phyloP scores from a whole-genome alignment of 2,888 invertebrate genomes.

The Drosophila prostipennis region DNA sequence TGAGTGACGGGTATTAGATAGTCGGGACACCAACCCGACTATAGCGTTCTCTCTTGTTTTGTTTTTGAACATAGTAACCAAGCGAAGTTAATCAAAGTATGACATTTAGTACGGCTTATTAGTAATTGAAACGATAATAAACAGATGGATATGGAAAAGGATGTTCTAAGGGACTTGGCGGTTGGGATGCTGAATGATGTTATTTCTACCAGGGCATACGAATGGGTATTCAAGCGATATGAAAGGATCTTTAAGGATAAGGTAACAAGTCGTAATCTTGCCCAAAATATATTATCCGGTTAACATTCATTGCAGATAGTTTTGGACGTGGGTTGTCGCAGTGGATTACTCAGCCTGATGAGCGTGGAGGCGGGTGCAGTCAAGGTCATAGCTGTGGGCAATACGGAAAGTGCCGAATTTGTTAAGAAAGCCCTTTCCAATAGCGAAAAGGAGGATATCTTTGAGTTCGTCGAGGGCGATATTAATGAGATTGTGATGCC shows the following conservation, averaged over 20 bases:
- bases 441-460: conserved; percentile 33
- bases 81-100: neutral
- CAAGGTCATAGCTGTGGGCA: conserved; percentile 56
- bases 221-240: conserved; percentile 32
- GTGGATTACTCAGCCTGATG: conserved; percentile 51
- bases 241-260: conserved; percentile 49
- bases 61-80: neutral
- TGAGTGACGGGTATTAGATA: no score
- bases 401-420: conserved; percentile 30
- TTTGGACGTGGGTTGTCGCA: conserved; percentile 64
- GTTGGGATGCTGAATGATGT: conserved; percentile 50
- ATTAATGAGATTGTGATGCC: conserved; percentile 42
- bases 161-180: conserved; percentile 23
- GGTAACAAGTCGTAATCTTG: conserved; percentile 23
- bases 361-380: conserved; percentile 53
- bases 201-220: conserved; percentile 44
- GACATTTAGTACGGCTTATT: neutral
- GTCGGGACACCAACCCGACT: no score
- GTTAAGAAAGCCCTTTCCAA: conserved; percentile 6
- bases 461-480: conserved; percentile 37
- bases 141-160: conserved; percentile 13
- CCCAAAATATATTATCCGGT: neutral
- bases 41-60: no score
- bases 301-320: conserved; percentile 43
- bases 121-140: neutral